Evolutionary conservation across 2,888 invertebrate species (phyloP), one percentile per base, ranked within the genome.

Genomic region (Linnaemya vulpina): DNA sequence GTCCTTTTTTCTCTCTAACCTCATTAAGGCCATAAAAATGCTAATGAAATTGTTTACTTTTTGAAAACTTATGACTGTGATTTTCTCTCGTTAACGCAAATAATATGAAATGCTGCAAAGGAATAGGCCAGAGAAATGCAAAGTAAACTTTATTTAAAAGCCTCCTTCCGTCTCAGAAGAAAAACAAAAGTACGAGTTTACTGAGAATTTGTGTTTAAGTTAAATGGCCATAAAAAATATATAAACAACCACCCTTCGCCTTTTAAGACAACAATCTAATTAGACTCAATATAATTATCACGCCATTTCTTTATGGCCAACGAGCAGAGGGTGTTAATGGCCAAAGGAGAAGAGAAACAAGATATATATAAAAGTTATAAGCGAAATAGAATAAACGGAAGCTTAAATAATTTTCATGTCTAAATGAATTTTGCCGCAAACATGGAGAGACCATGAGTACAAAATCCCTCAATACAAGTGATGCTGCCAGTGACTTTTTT

Each of bases 261-360:
- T 65, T 62, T 82, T 58, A 65, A 76, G 75, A 76, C 71, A 86
- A 90, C 71, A 90, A 91, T 90, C 89, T 90, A 90, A 90, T 90
- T 90, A 90, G 90, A 89, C 88, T 84, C 82, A 83, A 86, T 88
- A 89, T 90, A 88, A 90, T 90, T 90, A 89, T 89, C 88, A 89
- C 87, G 84, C 78, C 86, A 67, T 73, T 80, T 86, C 46, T 86
- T 46, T 62, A 60, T 62, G 81, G 62, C 46, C 75, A 40, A 63
- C 62, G 20, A 65, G 17, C 46, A 65, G 67, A 17, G 53, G 80
- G 63, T 60, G 65, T 79, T 17, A 46, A 71, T 70, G 53, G 73
- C 9, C 22, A 10, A 51, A 71, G 35, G 55, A 78, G 53, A 10
- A 43, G 11, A 51, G 60, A 25, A 74, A 78, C 25, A 10, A 43